Conservation (phyloP, 2,113 vertebrate species). For the Hoplias malabaricus region DNA sequence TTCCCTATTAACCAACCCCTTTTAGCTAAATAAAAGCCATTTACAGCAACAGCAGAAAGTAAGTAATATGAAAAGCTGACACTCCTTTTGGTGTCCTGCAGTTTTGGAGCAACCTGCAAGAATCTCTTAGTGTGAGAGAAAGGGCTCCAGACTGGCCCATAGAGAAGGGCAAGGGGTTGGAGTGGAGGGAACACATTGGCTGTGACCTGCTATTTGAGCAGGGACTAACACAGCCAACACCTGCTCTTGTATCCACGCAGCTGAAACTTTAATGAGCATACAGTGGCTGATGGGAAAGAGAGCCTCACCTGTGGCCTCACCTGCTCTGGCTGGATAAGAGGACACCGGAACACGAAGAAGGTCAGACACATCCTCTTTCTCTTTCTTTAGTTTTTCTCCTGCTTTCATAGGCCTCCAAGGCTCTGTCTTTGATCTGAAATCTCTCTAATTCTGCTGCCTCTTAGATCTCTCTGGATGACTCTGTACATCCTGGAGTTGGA, state of each 20-base stretch:
- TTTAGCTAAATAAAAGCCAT: background rate
- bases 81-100: background rate
- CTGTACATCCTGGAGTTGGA: background rate
- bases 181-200: background rate
- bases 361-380: background rate
- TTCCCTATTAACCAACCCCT: background rate
- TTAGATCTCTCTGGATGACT: background rate
- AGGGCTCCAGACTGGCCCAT: background rate
- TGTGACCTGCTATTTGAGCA: background rate
- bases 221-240: background rate
- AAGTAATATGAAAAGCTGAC: background rate
- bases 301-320: background rate
- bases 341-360: background rate
- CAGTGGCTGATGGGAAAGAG: background rate
- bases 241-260: constrained; percentile 14
- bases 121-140: background rate
- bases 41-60: background rate
- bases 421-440: constrained; percentile 11
- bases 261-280: constrained; percentile 10
- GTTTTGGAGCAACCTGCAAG: background rate
- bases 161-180: background rate
- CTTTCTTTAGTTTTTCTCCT: background rate
- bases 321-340: background rate
- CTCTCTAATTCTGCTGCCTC: background rate
- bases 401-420: background rate